phyloP scores from a whole-genome alignment of 2,113 vertebrate genomes.

The Cyanoramphus novaezelandiae region DNA sequence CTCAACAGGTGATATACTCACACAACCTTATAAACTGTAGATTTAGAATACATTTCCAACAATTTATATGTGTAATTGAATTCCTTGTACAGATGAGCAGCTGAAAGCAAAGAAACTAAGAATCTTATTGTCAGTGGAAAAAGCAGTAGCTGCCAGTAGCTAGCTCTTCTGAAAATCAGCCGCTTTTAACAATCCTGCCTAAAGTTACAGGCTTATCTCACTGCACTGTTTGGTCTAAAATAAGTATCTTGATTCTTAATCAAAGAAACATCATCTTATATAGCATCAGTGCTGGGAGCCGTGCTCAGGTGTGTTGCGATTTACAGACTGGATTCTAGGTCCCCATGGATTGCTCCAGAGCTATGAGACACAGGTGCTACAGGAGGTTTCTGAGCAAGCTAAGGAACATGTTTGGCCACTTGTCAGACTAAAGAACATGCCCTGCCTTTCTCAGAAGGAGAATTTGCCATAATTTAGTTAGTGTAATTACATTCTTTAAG shows the following conservation, averaged over 20 bases:
- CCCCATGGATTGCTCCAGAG: background rate
- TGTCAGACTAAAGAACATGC: conserved; percentile 39
- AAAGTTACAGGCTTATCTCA: background rate
- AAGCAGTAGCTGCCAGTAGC: background rate
- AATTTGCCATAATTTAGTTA: conserved; percentile 29
- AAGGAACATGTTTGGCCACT: background rate
- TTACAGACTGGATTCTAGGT: background rate
- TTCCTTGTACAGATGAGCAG: background rate
- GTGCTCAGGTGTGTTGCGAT: background rate
- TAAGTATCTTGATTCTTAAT: background rate
- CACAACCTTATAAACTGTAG: background rate
- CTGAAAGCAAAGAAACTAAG: background rate
- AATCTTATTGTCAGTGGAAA: background rate
- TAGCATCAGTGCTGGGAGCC: background rate
- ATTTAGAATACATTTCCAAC: background rate
- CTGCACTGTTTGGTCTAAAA: background rate
- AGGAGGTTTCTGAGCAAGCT: background rate
- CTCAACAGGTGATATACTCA: background rate
- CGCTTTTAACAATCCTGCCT: background rate
- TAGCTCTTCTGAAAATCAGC: background rate
- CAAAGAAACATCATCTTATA: background rate
- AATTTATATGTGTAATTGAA: background rate
- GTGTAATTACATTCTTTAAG: conserved; percentile 45
- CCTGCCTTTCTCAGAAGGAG: conserved; percentile 28
- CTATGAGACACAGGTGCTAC: background rate